Evolutionary conservation across 2,113 vertebrate species (phyloP), one percentile per base, ranked within the genome.

Genomic region (Orientallactaga bullata): DNA sequence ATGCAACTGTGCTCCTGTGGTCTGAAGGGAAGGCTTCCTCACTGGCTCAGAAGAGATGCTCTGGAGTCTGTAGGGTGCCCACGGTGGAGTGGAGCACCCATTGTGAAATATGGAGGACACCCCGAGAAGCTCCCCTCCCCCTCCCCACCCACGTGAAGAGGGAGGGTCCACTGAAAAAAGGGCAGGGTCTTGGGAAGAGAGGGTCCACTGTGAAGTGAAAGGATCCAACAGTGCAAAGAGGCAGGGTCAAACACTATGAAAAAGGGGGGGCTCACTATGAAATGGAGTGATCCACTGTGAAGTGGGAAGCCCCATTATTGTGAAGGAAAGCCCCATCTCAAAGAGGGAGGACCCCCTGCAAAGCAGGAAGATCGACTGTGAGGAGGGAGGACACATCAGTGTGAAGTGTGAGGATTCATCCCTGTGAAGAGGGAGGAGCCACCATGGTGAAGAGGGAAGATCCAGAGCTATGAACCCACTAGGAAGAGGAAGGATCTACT

Each of bases 21-120:
- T 7, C 74, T 73, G 58, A 12, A 1, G 8, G 30, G 51, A 60
- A 37, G 42, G 32, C 37, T 66, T 60, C 10, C 24, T 37, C 51
- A 21, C 37, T 73, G 58, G 35, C 76, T 16, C 20, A n/a, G 8
- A 51, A 60, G 79, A 47, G 66, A 6, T 1, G 16, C 2, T 42
- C 71, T 2, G 2, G 79, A 16, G 69, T 16, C 2, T 3, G 0
- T 81, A 32, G 13, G n/a, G 66, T 4, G 0, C n/a, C 26, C 37
- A 2, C 21, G 0, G 28, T 3, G 61, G 7, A 37, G 5, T 32
- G 10, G 74, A 18, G 24, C 42, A 39, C 23, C 17, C 35, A 32
- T 0, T 42, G 47, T 35, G 55, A n/a, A 69, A 15, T 20, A 17
- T 39, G 82, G 65, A 47, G 61, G 61, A 39, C 39, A 16, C 20